Conservation (phyloP, 2,113 vertebrate genomes). For the Rhagologus leucostigma region DNA sequence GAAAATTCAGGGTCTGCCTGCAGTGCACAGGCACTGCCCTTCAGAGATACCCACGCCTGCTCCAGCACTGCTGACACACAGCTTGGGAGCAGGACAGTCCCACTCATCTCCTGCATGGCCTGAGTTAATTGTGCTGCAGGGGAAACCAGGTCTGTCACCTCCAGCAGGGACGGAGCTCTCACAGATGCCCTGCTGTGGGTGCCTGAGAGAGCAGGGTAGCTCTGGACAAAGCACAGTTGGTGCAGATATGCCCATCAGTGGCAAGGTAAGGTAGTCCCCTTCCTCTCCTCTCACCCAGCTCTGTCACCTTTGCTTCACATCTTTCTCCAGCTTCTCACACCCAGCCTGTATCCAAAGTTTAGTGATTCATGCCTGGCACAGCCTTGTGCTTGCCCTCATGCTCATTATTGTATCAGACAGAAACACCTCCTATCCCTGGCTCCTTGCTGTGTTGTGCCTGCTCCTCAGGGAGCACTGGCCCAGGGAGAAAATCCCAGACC, state of each 20-base stretch:
- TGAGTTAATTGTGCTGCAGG: background rate
- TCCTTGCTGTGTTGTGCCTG: background rate
- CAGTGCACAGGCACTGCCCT: background rate
- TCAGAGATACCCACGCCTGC: background rate
- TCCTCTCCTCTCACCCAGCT: background rate
- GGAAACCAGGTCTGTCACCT: background rate
- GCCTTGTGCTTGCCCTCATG: background rate
- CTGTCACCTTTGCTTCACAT: background rate
- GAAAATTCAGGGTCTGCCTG: constrained; percentile 26
- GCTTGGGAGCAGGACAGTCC: background rate
- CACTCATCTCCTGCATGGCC: background rate
- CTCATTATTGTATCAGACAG: background rate
- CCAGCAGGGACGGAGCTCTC: background rate
- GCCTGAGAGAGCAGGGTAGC: background rate
- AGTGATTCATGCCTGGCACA: accelerated
- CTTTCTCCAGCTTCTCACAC: background rate
- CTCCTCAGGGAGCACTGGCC: background rate
- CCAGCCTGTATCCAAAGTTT: background rate
- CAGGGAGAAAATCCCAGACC: background rate
- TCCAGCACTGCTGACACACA: background rate
- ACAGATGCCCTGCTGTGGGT: accelerated
- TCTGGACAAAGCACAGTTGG: background rate
- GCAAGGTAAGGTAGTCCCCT: background rate
- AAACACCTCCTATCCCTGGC: background rate
- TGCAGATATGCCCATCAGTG: background rate